Evolutionary conservation across 2,113 vertebrate species (phyloP), one percentile per base, ranked within the genome.

Genomic region (Amia ocellicauda): DNA sequence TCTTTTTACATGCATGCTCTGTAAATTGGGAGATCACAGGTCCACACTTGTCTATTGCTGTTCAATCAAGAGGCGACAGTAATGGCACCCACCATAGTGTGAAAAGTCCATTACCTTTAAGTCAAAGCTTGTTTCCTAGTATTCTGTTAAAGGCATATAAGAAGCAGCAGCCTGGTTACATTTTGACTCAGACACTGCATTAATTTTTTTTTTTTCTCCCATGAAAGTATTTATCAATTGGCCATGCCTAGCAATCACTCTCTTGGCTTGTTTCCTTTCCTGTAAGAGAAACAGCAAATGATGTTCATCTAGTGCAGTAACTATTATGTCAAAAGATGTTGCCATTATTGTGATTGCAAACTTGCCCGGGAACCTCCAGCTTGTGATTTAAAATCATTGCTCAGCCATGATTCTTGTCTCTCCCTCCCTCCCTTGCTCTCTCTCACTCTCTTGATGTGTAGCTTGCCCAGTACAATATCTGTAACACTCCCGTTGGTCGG

Each of bases 191-290:
- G 27, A 22, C 51, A 28, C 53, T 16, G 22, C 50, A 17, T 22
- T 29, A 31, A 17, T 41, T 42, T 60, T 59, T 36, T 17, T 45
- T 28, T 40, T 19, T 2, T 11, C 51, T 20, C 4, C 61, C 9
- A 54, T 53, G 50, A 61, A 69, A 62, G 58, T 26, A 50, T 55
- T 63, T 66, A 67, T 63, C 63, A 60, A 58, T 70, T 68, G 60
- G 63, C 67, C 58, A 10, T 60, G 67, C 47, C 67, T 51, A 2
- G 7, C 60, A 11, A 24, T 42, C 59, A 56, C 72, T 81, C 79
- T 83, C 72, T 76, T 78, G 74, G 74, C 75, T 74, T 75, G 75
- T 64, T 66, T 74, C 67, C 16, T 36, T 54, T 51, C 3, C 43
- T 43, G 67, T 71, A 69, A 66, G 62, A 76, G 65, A 71, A 36